Base-by-base conservation (phyloP, 2,113 vertebrate genomes). In the Proteles cristata region DNA sequence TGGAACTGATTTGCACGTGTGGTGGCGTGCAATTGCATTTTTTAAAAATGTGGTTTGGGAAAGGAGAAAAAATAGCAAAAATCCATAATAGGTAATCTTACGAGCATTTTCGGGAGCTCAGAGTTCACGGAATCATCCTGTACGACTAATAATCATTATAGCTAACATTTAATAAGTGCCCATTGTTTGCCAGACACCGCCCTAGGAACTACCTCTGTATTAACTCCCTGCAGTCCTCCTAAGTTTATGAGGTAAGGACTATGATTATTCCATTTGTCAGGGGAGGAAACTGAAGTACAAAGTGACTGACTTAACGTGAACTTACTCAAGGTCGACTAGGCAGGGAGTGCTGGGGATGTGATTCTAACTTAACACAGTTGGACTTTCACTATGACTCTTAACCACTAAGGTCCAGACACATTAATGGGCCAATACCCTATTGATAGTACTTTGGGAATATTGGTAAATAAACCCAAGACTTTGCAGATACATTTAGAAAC, bases 391-490 rank as follows among this genome's bases (percentile, higher is more conserved):
- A 2, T 61, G 85, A 35, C 76, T 81, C 73, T 69, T 35, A 84
- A 76, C 21, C 43, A 17, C 31, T 58, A 33, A 76, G 53, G 35
- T 33, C 15, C 45, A 83, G 61, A 80, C 3, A 17, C 58, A 90
- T 80, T 55, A 90, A 45, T 68, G 85, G 85, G 73, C 21, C 19
- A 89, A 11, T 58, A 65, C 10, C 9, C 45, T 53, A 25, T 45
- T 33, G 15, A 17, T 81, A 63, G 33, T 71, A 33, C 53, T 66
- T 63, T 82, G 65, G 25, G n/a, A 43, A 63, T 53, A 43, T 28
- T 92, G 50, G 33, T 39, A 95, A 95, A 71, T 80, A 91, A 95
- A 80, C n/a, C 39, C 63, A 80, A 86, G 73, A 53, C 91, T 53
- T 73, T 33, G 33, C n/a, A 80, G 19, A 63, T 71, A 73, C 48